phyloP scores from a whole-genome alignment of 2,797 vertebrate species.

The Anableps anableps region DNA sequence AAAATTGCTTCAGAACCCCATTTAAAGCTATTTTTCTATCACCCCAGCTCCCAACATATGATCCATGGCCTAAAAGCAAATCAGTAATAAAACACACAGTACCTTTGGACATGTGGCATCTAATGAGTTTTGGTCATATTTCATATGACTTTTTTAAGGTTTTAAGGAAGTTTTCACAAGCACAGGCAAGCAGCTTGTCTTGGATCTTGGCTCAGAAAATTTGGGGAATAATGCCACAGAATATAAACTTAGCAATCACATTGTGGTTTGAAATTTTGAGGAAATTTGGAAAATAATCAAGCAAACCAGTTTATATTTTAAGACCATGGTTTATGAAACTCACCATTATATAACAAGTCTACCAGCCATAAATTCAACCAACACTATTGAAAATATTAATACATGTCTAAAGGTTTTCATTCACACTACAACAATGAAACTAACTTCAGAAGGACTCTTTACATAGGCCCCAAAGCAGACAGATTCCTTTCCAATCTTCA shows the following conservation, averaged over 20 bases:
- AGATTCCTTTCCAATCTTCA: background rate
- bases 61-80: constrained; percentile 58
- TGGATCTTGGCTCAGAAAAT: constrained; percentile 44
- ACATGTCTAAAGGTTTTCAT: background rate
- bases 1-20: constrained; percentile 39
- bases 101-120: constrained; percentile 35
- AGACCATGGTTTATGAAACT: constrained; percentile 64
- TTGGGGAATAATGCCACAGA: constrained; percentile 45
- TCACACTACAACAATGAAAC: constrained; percentile 12
- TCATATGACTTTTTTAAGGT: constrained; percentile 44
- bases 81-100: constrained; percentile 45
- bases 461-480: background rate
- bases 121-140: constrained; percentile 51
- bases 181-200: constrained; percentile 48
- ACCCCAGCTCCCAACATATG: constrained; percentile 53
- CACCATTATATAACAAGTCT: constrained; percentile 37
- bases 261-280: constrained; percentile 63
- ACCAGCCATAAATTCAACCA: constrained; percentile 24
- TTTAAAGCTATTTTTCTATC: constrained; percentile 55
- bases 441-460: background rate
- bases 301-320: constrained; percentile 43
- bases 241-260: constrained; percentile 53
- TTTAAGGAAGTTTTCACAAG: constrained; percentile 64
- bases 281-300: constrained; percentile 61
- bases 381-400: background rate